Evolutionary conservation across 2,888 invertebrate species (phyloP), one percentile per base, ranked within the genome.

Genomic region (Amblyjoppa proteus): DNA sequence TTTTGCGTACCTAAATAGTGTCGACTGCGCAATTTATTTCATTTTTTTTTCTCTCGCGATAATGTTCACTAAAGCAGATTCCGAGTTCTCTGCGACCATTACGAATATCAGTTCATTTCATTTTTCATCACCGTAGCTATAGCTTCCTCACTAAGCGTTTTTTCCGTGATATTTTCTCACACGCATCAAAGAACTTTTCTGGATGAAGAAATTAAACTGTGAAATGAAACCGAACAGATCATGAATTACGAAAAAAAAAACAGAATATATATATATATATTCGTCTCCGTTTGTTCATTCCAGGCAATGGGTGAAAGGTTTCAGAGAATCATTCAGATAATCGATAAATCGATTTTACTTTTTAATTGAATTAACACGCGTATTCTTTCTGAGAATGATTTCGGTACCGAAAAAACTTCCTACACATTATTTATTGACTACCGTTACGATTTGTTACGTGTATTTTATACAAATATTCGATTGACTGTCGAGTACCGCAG

Each of bases 401-500:
- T 85, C 77, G 64, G 73, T 78, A 68, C 61, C 51, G 61, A 68
- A 81, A 56, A 75, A 70, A 87, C 76, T 74, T 77, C 80, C 86
- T 86, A 86, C 86, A 85, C 84, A 78, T 88, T 87, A 84, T 87
- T 89, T 91, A 92, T 92, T 92, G 91, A 92, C 92, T 92, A 92
- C 87, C 87, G 89, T 92, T 91, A 92, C 89, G 88, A 90, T 88
- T 87, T 86, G 83, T 80, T 77, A 69, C 58, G 73, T 61, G 66
- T 53, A 76, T 80, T 68, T 81, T 88, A 83, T 88, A 82, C 85
- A 90, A 88, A 91, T 91, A 91, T 92, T 92, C 92, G 91, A 92
- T 92, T 92, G 92, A 92, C 92, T 92, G 90, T 88, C 89, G 90
- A 91, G 91, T 91, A 91, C 84, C 88, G 85, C 83, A 71, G 77